Conservation (phyloP, 2,888 invertebrate species). For the Latrodectus hesperus region DNA sequence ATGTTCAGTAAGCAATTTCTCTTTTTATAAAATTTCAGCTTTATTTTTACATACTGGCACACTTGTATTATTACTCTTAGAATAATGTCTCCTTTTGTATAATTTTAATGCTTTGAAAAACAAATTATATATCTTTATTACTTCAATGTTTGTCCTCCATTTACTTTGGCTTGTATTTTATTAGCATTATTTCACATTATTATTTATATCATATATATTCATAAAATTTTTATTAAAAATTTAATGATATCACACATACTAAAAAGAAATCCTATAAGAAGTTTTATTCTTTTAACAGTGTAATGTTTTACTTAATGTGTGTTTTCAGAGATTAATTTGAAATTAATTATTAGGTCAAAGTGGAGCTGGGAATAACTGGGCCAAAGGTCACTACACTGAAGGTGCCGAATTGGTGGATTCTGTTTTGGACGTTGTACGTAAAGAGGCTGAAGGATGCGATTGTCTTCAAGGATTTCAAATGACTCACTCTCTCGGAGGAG, state of each 20-base stretch:
- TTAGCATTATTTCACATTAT: no score
- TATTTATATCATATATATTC: neutral
- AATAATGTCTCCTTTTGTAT: no score
- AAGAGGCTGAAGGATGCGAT: slow-evolving; percentile 79
- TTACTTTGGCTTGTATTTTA: no score
- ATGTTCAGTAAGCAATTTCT: no score
- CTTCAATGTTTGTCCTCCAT: no score
- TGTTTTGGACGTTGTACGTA: slow-evolving; percentile 79
- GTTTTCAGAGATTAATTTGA: neutral
- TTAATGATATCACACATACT: neutral
- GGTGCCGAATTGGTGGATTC: slow-evolving; percentile 79
- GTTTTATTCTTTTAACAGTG: neutral
- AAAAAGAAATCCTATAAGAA: no score
- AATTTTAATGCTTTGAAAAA: no score
- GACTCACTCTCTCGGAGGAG: slow-evolving; percentile 89
- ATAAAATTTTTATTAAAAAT: neutral
- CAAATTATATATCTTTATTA: no score
- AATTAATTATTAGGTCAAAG: slow-evolving; percentile 41
- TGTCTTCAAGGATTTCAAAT: slow-evolving; percentile 85
- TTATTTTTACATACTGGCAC: no score
- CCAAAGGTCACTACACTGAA: slow-evolving; percentile 77
- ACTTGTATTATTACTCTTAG: no score
- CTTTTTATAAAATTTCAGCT: no score
- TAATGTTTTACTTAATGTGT: neutral
- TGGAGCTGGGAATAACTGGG: slow-evolving; percentile 62